phyloP scores from a whole-genome alignment of 2,113 vertebrate species.

The Gopherus flavomarginatus region DNA sequence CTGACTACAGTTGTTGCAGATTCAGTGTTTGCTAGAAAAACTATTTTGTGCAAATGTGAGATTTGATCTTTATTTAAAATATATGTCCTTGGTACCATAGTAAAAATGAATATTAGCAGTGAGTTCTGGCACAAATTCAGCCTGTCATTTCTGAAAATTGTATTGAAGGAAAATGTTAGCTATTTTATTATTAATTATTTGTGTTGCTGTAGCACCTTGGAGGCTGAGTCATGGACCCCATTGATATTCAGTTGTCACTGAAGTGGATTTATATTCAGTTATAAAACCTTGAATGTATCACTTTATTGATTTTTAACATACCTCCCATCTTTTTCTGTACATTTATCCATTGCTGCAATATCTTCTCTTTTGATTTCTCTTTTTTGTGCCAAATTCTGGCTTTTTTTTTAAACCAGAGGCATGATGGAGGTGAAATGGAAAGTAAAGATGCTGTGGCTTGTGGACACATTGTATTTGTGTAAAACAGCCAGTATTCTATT shows the following conservation, averaged over 20 bases:
- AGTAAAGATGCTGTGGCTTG: neutral
- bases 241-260: neutral
- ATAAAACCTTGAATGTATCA: neutral
- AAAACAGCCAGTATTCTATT: neutral
- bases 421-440: neutral
- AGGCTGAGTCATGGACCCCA: neutral
- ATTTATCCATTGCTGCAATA: neutral
- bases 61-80: neutral
- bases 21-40: neutral
- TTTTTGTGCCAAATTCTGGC: neutral
- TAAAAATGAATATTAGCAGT: neutral
- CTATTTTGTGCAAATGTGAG: neutral
- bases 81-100: neutral
- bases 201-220: neutral
- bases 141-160: neutral
- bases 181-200: neutral
- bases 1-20: neutral
- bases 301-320: neutral
- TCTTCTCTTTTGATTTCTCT: neutral
- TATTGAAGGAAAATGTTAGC: neutral
- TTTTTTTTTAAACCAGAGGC: neutral
- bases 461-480: neutral
- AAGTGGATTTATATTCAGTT: neutral
- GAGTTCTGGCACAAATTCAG: neutral
- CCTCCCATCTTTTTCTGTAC: neutral